Percentiles rank a stretch among this genome's conserved stretches.
Evolutionary conservation across 2,888 invertebrate species (phyloP).

Genomic region (Punctoribates punctum): DNA sequence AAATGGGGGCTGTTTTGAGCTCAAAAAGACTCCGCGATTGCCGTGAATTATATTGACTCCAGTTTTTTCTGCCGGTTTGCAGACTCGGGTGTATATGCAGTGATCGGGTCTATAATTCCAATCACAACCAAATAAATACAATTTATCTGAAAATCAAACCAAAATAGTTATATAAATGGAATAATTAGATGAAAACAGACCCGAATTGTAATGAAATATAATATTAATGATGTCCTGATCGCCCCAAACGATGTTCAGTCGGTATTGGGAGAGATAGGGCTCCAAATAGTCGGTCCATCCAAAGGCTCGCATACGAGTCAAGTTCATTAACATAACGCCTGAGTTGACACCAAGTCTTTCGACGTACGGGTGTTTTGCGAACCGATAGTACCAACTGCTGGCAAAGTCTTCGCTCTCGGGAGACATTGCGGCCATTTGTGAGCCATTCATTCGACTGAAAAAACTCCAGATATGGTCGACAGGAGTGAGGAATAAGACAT

Average conservation of each 20-base stretch:
- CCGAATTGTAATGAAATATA: slow-evolving; percentile 77
- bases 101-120: slow-evolving; percentile 93
- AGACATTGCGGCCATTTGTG: slow-evolving; percentile 80
- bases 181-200: slow-evolving; percentile 53
- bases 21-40: slow-evolving; percentile 72
- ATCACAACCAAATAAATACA: slow-evolving; percentile 74
- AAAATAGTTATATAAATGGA: slow-evolving; percentile 32
- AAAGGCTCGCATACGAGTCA: slow-evolving; percentile 81
- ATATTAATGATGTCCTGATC: slow-evolving; percentile 94
- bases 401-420: slow-evolving; percentile 89
- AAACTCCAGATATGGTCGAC: slow-evolving; percentile 76
- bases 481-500: slow-evolving; percentile 79
- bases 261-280: slow-evolving; percentile 78
- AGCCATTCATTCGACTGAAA: slow-evolving; percentile 73
- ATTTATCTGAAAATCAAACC: slow-evolving; percentile 61
- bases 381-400: slow-evolving; percentile 91
- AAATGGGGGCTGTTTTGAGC: slow-evolving; percentile 79
- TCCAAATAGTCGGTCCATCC: slow-evolving; percentile 79
- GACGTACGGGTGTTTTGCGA: slow-evolving; percentile 76
- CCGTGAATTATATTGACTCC: slow-evolving; percentile 86
- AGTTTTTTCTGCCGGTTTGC: slow-evolving; percentile 64
- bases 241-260: slow-evolving; percentile 87
- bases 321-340: slow-evolving; percentile 95
- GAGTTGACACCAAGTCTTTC: slow-evolving; percentile 76
- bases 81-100: slow-evolving; percentile 90